A percentile compares a stretch with the other conserved stretches of the same genome.
Conservation (phyloP, 30 jellyfish, hydroid and myxozoan genomes). For the Rhopilema esculentum region DNA sequence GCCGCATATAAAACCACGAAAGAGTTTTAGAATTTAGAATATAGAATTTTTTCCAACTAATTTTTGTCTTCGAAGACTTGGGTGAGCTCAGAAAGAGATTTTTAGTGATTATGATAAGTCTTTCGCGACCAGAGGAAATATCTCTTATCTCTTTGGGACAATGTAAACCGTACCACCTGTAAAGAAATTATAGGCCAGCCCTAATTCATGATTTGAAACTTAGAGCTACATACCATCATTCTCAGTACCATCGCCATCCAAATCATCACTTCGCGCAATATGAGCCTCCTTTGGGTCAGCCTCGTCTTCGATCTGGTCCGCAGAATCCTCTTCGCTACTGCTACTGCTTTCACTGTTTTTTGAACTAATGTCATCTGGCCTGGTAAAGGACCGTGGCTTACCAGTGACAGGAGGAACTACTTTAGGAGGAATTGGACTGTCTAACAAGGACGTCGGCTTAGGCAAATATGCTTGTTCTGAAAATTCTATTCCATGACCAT, state of each 20-base stretch:
- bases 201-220: background rate
- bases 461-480: background rate
- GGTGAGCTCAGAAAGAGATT: too few relatives aligned
- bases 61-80: too few relatives aligned
- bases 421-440: slow-evolving; percentile 57
- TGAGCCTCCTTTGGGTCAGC: slow-evolving; percentile 5
- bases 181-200: too few relatives aligned
- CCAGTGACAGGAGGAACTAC: slow-evolving; percentile 22
- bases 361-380: slow-evolving; percentile 53
- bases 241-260: slow-evolving; percentile 60
- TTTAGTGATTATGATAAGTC: too few relatives aligned
- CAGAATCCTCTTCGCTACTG: slow-evolving; percentile 57
- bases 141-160: too few relatives aligned
- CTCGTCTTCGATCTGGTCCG: slow-evolving; percentile 58
- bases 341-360: slow-evolving; percentile 54
- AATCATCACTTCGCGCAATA: slow-evolving; percentile 23
- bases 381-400: slow-evolving; percentile 50
- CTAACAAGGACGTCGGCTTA: slow-evolving; percentile 45
- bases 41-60: too few relatives aligned
- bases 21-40: too few relatives aligned
- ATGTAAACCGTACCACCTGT: too few relatives aligned
- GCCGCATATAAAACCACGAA: too few relatives aligned
- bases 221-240: slow-evolving; percentile 45
- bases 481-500: background rate
- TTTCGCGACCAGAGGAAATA: too few relatives aligned